A percentile compares a stretch with the other conserved stretches of the same genome.
phyloP scores from a whole-genome alignment of 2,888 invertebrate species.

The Pammene fasciana region DNA sequence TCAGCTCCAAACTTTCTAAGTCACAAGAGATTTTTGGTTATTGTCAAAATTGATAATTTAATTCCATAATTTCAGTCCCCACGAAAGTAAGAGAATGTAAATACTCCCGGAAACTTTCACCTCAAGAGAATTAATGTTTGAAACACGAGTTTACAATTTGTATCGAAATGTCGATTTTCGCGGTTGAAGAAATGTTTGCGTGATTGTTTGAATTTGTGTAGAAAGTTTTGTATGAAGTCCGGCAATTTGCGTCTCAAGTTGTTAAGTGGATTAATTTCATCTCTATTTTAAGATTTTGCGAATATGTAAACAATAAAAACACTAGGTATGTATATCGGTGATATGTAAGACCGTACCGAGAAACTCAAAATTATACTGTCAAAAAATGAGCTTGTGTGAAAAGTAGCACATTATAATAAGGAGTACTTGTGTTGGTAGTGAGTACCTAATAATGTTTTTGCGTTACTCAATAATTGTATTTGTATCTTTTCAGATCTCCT shows the following conservation, averaged over 20 bases:
- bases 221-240: conserved; percentile 7
- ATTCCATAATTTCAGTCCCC: conserved; percentile 51
- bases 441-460: background rate
- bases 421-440: too few species aligned
- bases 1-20: conserved; percentile 12
- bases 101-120: conserved; percentile 36
- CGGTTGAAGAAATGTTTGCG: conserved; percentile 30
- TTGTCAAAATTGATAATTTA: conserved; percentile 52
- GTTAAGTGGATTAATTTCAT: background rate
- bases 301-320: too few species aligned
- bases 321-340: too few species aligned
- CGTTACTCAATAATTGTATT: background rate
- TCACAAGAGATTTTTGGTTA: conserved; percentile 44
- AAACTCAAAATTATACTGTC: too few species aligned
- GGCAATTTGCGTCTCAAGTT: background rate
- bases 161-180: conserved; percentile 28
- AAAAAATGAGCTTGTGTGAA: too few species aligned
- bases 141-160: conserved; percentile 31
- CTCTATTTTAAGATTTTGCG: too few species aligned
- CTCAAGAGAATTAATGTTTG: conserved; percentile 19
- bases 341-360: too few species aligned
- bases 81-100: conserved; percentile 50
- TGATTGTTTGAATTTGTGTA: conserved; percentile 26
- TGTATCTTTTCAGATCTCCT: conserved; percentile 33
- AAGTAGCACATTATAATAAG: background rate